Percentiles rank a stretch among this genome's conserved stretches.
Evolutionary conservation across 2,888 invertebrate species (phyloP).

Genomic region (Cerastoderma edule): DNA sequence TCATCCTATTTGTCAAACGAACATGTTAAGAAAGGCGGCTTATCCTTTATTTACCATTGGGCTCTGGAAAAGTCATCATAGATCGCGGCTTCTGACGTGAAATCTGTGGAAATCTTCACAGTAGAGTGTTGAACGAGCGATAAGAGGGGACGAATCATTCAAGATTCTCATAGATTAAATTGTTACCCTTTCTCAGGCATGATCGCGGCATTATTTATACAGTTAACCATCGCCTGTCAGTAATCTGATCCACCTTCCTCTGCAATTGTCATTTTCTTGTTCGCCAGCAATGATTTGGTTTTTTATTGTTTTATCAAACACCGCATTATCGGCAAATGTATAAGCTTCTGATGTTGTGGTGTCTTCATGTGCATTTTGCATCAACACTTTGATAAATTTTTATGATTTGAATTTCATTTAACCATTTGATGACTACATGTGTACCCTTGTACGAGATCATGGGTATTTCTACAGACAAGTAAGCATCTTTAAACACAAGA

Average conservation of each 20-base stretch:
- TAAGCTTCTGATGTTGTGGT: too few species aligned
- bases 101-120: constrained; percentile 52
- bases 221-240: constrained; percentile 53
- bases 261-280: constrained; percentile 22
- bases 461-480: too few species aligned
- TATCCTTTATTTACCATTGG: constrained; percentile 48
- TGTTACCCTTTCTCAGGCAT: constrained; percentile 48
- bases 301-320: constrained; percentile 14
- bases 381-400: too few species aligned
- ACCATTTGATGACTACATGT: too few species aligned
- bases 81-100: constrained; percentile 45
- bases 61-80: constrained; percentile 58
- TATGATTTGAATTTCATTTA: too few species aligned
- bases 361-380: too few species aligned
- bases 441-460: too few species aligned
- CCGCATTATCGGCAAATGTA: constrained; percentile 9
- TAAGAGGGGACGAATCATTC: constrained; percentile 57
- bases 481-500: too few species aligned
- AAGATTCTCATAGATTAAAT: constrained; percentile 59
- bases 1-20: too few species aligned
- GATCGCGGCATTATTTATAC: constrained; percentile 55
- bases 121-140: constrained; percentile 50
- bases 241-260: constrained; percentile 15
- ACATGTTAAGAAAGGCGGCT: too few species aligned
- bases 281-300: constrained; percentile 17